Evolutionary conservation across 2,797 vertebrate genomes (phyloP).

Genomic region (Pelodytes ibericus): DNA sequence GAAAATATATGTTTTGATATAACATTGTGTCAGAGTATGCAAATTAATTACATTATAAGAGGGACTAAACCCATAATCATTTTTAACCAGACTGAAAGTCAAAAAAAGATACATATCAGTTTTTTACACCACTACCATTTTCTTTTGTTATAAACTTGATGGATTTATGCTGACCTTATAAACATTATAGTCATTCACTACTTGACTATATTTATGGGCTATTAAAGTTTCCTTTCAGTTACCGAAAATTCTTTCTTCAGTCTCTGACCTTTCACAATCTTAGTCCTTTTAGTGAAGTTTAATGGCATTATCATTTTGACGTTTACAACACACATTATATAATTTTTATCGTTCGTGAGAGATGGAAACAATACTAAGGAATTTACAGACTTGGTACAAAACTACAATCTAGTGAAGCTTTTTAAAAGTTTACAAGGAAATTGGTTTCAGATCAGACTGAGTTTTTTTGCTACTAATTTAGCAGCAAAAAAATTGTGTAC

Average conservation of each 20-base stretch:
- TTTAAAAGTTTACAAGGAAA: too few species aligned
- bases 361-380: slow-evolving; percentile 5
- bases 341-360: slow-evolving; percentile 10
- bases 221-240: slow-evolving; percentile 17
- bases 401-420: neutral
- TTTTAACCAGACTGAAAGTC: too few species aligned
- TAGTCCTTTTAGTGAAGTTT: slow-evolving; percentile 15
- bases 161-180: slow-evolving; percentile 47
- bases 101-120: too few species aligned
- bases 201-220: slow-evolving; percentile 28
- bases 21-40: too few species aligned
- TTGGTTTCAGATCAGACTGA: too few species aligned
- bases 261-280: slow-evolving; percentile 34
- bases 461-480: too few species aligned
- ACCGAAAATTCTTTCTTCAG: slow-evolving; percentile 26
- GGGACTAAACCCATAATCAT: too few species aligned
- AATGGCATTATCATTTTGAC: slow-evolving; percentile 30
- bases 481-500: too few species aligned
- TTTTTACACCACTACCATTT: neutral
- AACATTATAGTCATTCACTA: slow-evolving; percentile 23
- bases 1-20: too few species aligned
- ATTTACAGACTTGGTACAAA: slow-evolving; percentile 7
- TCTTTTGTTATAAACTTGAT: neutral
- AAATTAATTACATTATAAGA: too few species aligned
- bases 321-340: slow-evolving; percentile 38